Percentiles rank a stretch among this genome's conserved stretches.
These are phyloP conservation scores for Muraenolepis orangiensis DNA, from an alignment of 2,797 vertebrate genomes.

Conservation along the genomic window DNA sequence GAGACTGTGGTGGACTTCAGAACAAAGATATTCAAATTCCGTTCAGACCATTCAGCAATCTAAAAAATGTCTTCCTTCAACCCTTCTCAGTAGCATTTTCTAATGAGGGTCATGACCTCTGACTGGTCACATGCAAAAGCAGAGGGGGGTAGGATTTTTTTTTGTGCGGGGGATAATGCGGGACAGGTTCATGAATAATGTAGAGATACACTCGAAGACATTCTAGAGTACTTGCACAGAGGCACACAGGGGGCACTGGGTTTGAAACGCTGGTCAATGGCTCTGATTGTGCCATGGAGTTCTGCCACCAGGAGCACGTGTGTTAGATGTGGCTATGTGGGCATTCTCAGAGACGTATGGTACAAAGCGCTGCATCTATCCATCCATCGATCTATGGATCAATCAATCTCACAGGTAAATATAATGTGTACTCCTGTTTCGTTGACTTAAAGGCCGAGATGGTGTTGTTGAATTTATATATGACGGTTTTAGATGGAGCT, in stretches of 20 bases:
- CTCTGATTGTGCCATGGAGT: constrained; percentile 27
- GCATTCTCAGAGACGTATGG: constrained; percentile 3
- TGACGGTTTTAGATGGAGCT: no score
- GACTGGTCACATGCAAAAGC: constrained; percentile 39
- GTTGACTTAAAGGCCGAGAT: no score
- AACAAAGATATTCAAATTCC: constrained; percentile 43
- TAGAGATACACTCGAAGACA: constrained; percentile 19
- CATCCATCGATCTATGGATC: neutral
- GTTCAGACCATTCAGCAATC: constrained; percentile 24
- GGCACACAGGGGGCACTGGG: constrained; percentile 33
- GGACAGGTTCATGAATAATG: constrained; percentile 52
- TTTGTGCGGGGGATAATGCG: constrained; percentile 22
- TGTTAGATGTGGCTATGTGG: neutral
- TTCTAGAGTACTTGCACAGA: constrained; percentile 26
- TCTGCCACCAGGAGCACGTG: neutral
- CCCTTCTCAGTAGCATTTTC: constrained; percentile 33
- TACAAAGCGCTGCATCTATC: neutral
- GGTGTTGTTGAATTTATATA: no score
- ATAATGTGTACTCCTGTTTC: neutral
- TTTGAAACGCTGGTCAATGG: constrained; percentile 25
- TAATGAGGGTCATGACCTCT: constrained; percentile 58
- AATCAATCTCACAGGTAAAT: neutral
- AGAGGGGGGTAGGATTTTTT: constrained; percentile 10
- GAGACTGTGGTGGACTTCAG: no score
- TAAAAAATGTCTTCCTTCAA: constrained; percentile 40